A percentile compares a stretch with the other conserved stretches of the same genome.
phyloP scores from a whole-genome alignment of 2,797 vertebrate genomes.

The Hybognathus amarus region DNA sequence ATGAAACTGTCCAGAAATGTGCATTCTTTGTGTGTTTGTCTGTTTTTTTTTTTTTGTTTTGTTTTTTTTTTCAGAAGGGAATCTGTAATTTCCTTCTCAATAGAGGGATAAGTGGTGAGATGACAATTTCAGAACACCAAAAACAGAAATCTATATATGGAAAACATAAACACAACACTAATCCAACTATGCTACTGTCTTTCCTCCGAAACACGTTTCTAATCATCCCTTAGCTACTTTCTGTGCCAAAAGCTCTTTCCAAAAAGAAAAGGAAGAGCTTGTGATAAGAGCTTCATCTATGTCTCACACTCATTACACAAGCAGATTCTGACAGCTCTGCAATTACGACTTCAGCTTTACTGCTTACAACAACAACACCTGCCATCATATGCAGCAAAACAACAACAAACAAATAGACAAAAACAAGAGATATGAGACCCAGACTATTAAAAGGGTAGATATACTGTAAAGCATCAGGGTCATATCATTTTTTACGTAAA shows the following conservation, averaged over 20 bases:
- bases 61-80: neutral
- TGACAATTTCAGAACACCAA: conserved; percentile 3
- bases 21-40: neutral
- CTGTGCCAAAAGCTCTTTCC: conserved; percentile 35
- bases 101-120: neutral
- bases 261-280: neutral
- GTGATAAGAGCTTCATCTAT: conserved; percentile 38
- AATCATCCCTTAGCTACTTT: conserved; percentile 45
- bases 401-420: neutral
- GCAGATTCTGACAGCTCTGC: conserved; percentile 18
- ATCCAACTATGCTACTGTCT: conserved; percentile 4
- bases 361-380: neutral
- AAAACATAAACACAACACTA: neutral
- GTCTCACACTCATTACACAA: conserved; percentile 41
- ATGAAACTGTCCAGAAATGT: neutral
- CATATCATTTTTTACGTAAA: neutral
- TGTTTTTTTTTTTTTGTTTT: too few species aligned
- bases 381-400: conserved; percentile 10
- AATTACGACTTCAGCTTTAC: conserved; percentile 26
- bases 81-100: conserved; percentile 8
- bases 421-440: neutral
- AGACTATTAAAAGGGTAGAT: neutral
- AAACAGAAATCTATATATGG: neutral
- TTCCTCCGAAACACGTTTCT: conserved; percentile 29
- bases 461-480: neutral